These are phyloP conservation scores for Campylomormyrus tamandua DNA, from an alignment of 2,113 vertebrate species.

Conservation along the genomic window DNA sequence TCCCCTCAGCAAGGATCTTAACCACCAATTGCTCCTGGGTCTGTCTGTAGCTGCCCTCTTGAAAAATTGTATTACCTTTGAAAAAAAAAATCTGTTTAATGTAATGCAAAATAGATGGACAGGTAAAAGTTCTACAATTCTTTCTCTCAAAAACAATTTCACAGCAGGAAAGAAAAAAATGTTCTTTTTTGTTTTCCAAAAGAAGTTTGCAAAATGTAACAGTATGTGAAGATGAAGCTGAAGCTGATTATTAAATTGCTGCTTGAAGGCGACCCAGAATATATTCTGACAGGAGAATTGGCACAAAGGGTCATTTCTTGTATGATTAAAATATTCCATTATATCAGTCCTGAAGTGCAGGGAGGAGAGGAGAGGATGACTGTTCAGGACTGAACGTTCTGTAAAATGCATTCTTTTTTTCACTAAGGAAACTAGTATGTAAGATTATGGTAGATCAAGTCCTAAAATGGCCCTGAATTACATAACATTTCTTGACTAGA, in stretches of 20 bases:
- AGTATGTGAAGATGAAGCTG: neutral
- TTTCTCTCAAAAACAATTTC: neutral
- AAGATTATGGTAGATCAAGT: neutral
- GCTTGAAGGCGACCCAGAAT: neutral
- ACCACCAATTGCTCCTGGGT: neutral
- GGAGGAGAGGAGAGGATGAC: neutral
- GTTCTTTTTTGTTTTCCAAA: neutral
- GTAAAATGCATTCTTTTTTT: neutral
- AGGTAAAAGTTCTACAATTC: neutral
- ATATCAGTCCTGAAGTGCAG: neutral
- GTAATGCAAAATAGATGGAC: neutral
- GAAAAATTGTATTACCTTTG: neutral
- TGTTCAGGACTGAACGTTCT: slow-evolving; percentile 1
- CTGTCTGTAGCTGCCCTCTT: neutral
- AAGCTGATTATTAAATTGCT: neutral
- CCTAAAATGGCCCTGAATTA: neutral
- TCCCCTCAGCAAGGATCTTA: neutral
- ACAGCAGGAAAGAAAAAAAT: neutral
- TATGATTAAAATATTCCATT: neutral
- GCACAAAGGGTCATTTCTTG: neutral
- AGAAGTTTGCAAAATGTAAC: neutral
- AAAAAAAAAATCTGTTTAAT: neutral
- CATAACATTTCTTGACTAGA: neutral
- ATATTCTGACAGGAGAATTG: neutral
- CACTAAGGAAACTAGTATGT: neutral